Evolutionary conservation across 2,888 invertebrate species (phyloP).

Genomic region (Endotricha flammealis): DNA sequence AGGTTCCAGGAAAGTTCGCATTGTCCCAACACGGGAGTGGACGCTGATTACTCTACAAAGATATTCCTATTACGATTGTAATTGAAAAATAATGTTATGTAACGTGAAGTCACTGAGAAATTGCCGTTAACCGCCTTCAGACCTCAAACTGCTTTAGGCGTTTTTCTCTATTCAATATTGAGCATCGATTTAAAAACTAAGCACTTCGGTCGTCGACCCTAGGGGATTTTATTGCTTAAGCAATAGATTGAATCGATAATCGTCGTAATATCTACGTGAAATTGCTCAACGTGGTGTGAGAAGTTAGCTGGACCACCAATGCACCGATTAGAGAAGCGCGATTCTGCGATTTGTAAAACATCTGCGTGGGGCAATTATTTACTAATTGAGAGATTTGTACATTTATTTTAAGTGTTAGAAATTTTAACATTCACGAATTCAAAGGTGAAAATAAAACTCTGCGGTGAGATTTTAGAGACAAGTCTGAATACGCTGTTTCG

Average conservation of each 20-base stretch:
- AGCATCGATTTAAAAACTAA: constrained; percentile 46
- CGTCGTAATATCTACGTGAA: constrained; percentile 61
- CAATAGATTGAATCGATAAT: constrained; percentile 64
- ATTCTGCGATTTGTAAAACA: constrained; percentile 37
- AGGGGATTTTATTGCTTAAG: constrained; percentile 55
- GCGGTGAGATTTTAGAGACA: constrained; percentile 2
- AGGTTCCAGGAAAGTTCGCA: constrained; percentile 54
- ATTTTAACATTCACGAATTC: constrained; percentile 18
- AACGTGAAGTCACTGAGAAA: constrained; percentile 61
- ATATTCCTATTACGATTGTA: constrained; percentile 49
- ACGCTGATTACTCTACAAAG: constrained; percentile 50
- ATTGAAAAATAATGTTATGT: constrained; percentile 62
- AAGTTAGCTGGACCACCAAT: constrained; percentile 34
- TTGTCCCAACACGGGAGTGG: constrained; percentile 47
- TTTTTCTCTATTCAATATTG: constrained; percentile 60
- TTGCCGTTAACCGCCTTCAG: constrained; percentile 54
- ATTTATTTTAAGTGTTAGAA: constrained; percentile 36
- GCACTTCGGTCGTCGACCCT: constrained; percentile 53
- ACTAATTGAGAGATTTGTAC: constrained; percentile 40
- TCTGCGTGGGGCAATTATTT: constrained; percentile 36
- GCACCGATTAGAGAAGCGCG: constrained; percentile 31
- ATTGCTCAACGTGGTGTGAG: constrained; percentile 53
- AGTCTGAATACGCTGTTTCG: not conserved
- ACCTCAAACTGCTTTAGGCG: constrained; percentile 59
- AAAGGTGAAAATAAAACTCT: constrained; percentile 24